A percentile compares a stretch with the other conserved stretches of the same genome.
These are phyloP conservation scores for Pyrocoelia pectoralis DNA, from an alignment of 2,888 invertebrate species.

Conservation along the genomic window DNA sequence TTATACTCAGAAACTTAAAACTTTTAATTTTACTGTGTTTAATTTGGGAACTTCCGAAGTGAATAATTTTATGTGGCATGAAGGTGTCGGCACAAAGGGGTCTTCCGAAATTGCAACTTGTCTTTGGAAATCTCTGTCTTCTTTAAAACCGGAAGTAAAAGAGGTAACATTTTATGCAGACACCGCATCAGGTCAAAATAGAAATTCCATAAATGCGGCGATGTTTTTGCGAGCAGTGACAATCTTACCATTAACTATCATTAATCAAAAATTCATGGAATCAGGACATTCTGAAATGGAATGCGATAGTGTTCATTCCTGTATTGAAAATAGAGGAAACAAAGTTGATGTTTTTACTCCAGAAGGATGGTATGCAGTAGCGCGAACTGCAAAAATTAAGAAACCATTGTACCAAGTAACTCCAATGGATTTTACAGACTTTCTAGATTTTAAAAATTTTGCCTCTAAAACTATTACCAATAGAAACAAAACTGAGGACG, in stretches of 20 bases:
- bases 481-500: constrained; percentile 22
- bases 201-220: constrained; percentile 30
- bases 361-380: constrained; percentile 36
- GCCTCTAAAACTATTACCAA: constrained; percentile 24
- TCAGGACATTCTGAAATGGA: constrained; percentile 24
- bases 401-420: constrained; percentile 25
- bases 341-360: constrained; percentile 36
- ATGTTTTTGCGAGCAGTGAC: constrained; percentile 28
- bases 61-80: constrained; percentile 35
- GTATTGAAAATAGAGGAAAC: too few species aligned
- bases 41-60: constrained; percentile 26
- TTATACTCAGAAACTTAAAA: constrained; percentile 34
- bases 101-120: constrained; percentile 1
- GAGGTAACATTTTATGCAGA: background rate
- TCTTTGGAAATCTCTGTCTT: background rate
- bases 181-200: constrained; percentile 30
- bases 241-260: constrained; percentile 20
- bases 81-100: constrained; percentile 32
- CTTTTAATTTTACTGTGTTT: constrained; percentile 29
- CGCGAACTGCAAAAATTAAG: constrained; percentile 31
- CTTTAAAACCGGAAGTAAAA: background rate
- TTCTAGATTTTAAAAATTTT: constrained; percentile 31
- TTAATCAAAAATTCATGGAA: constrained; percentile 19
- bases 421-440: constrained; percentile 23
- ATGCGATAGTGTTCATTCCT: constrained; percentile 36